Percentiles rank a stretch among this genome's conserved stretches.
phyloP scores from a whole-genome alignment of 2,113 vertebrate genomes.

The Amphilophus citrinellus region DNA sequence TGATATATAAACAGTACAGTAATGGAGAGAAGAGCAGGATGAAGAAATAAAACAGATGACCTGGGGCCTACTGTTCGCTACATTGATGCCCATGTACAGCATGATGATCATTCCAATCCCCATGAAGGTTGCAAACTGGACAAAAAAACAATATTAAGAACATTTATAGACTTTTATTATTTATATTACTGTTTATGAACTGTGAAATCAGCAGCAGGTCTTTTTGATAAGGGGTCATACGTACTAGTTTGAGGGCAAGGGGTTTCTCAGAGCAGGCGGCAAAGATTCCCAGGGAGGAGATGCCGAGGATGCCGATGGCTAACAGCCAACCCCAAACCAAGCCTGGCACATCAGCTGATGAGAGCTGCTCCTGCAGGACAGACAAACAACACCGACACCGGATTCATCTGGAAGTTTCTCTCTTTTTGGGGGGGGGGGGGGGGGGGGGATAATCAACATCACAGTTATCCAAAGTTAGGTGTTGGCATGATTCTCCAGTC shows the following conservation, averaged over 20 bases:
- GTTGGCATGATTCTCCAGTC: no score
- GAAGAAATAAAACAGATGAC: slow-evolving; percentile 13
- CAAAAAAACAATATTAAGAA: background rate
- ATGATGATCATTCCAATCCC: slow-evolving; percentile 59
- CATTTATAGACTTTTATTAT: no score
- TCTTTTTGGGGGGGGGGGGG: no score
- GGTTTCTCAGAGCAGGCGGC: slow-evolving; percentile 40
- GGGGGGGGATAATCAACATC: no score
- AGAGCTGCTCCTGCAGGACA: slow-evolving; percentile 12
- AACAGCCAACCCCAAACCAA: slow-evolving; percentile 47
- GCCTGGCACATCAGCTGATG: rapidly evolving
- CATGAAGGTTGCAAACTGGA: slow-evolving; percentile 73
- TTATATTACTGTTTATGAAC: background rate
- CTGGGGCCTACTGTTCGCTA: slow-evolving; percentile 16
- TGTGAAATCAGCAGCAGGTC: background rate
- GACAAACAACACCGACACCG: background rate
- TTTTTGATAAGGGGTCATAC: background rate
- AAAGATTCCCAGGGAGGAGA: slow-evolving; percentile 60
- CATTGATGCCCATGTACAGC: slow-evolving; percentile 56
- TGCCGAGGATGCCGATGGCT: slow-evolving; percentile 40
- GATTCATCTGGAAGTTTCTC: background rate
- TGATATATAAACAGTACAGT: slow-evolving; percentile 7
- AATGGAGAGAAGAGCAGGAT: background rate
- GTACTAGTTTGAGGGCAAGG: slow-evolving; percentile 57
- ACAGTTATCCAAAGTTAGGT: no score